Evolutionary conservation across 2,113 vertebrate genomes (phyloP), one percentile per base, ranked within the genome.

Genomic region (Amazona vittata): DNA sequence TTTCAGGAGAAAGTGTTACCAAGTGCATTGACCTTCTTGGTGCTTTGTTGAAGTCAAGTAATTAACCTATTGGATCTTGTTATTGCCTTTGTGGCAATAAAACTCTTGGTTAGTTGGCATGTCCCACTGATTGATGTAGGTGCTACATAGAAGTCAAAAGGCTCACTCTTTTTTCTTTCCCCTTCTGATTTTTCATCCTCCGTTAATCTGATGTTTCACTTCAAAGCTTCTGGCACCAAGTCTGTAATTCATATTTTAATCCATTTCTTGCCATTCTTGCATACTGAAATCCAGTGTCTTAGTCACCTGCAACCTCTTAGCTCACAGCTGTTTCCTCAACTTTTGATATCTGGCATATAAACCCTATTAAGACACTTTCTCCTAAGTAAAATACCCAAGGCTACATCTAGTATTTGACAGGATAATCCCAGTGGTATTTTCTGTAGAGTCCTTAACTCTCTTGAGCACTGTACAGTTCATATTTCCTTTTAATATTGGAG

Each of bases 321-420:
- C 81, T 94, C 70, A 84, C 74, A 62, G 37, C 73, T 86, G 65
- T 94, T 97, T 91, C 74, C 39, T 93, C 76, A 86, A 0, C 31
- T 92, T 94, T 19, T 82, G 47, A 53, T 95, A 95, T 82, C 37
- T 91, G 47, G 55, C 17, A 29, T 89, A 79, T 62, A 94, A 95
- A 63, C 52, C 55, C 43, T 64, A 52, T 78, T 68, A 75, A 90
- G 46, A 89, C 43, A 43, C 47, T 92, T 93, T 93, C 57, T 96
- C 65, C 83, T 89, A 53, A 85, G 41, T 84, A 73, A 89, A 97
- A 89, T 94, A 89, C 92, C 57, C 44, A 94, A 84, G 83, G 80
- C 95, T 92, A 65, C 44, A 69, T 81, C 57, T 95, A 86, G 84
- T 97, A 93, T 94, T 93, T 97, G 94, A 87, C 94, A 87, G 76